These are phyloP conservation scores for Anarsia innoxiella DNA, from an alignment of 2,888 invertebrate species.

Conservation along the genomic window DNA sequence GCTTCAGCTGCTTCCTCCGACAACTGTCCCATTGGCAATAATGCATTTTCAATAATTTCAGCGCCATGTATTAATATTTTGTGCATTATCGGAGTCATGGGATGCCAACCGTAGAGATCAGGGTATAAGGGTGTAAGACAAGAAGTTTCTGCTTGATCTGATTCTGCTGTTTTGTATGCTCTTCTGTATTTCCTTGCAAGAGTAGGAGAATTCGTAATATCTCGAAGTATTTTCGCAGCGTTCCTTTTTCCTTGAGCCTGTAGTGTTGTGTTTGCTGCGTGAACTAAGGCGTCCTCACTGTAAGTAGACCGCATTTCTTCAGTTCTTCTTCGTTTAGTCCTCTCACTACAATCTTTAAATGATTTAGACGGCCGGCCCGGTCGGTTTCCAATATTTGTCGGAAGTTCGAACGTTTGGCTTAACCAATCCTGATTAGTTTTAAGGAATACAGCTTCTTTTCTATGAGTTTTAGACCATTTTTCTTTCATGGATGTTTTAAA, in stretches of 20 bases:
- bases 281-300: background rate
- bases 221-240: slow-evolving; percentile 9
- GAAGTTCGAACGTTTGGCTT: slow-evolving; percentile 6
- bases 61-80: too few relatives aligned
- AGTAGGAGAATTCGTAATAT: slow-evolving; percentile 9
- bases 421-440: slow-evolving; percentile 3
- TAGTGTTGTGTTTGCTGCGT: slow-evolving; percentile 1
- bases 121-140: too few relatives aligned
- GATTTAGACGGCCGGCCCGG: slow-evolving; percentile 8
- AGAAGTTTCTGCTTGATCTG: too few relatives aligned
- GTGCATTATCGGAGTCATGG: too few relatives aligned
- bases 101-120: too few relatives aligned
- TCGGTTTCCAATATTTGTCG: background rate
- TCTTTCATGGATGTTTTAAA: slow-evolving; percentile 9
- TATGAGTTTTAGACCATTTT: slow-evolving; percentile 6
- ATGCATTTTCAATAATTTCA: too few relatives aligned
- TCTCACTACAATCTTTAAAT: slow-evolving; percentile 8
- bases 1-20: too few relatives aligned
- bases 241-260: slow-evolving; percentile 1
- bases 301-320: slow-evolving; percentile 3
- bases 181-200: background rate
- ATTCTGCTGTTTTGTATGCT: slow-evolving; percentile 7
- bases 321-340: slow-evolving; percentile 8
- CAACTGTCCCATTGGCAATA: too few relatives aligned
- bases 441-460: slow-evolving; percentile 1